Percentiles rank a stretch among this genome's conserved stretches.
Conservation (phyloP, 2,797 vertebrate genomes). For the Pteropus rufus region DNA sequence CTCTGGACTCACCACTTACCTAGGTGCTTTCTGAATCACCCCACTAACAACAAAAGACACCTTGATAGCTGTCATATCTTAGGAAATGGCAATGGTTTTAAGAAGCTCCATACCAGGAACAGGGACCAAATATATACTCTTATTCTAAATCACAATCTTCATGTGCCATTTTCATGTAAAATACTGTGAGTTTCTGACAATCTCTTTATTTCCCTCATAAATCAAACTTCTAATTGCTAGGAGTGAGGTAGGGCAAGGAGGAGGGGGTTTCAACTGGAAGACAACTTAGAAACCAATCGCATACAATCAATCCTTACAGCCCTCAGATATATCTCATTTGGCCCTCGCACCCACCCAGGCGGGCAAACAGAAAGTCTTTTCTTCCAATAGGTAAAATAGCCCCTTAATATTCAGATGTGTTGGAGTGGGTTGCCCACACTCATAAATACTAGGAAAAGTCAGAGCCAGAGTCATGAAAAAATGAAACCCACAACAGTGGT, state of each 20-base stretch:
- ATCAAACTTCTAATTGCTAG: not conserved
- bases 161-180: not conserved
- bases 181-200: not conserved
- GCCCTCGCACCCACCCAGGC: not conserved
- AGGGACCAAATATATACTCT: not conserved
- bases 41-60: not conserved
- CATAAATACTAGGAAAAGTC: not conserved
- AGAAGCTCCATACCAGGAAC: not conserved
- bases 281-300: not conserved
- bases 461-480: not conserved
- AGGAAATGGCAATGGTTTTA: not conserved
- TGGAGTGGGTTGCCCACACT: not conserved
- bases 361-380: not conserved
- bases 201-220: not conserved
- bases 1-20: too few species aligned
- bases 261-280: not conserved
- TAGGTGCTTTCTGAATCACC: not conserved
- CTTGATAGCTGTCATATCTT: not conserved
- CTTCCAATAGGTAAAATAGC: not conserved
- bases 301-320: not conserved
- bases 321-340: not conserved
- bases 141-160: not conserved
- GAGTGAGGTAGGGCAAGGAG: not conserved
- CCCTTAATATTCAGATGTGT: not conserved
- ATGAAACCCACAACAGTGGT: not conserved